phyloP scores from a whole-genome alignment of 2,797 vertebrate species.

The Streptopelia turtur region DNA sequence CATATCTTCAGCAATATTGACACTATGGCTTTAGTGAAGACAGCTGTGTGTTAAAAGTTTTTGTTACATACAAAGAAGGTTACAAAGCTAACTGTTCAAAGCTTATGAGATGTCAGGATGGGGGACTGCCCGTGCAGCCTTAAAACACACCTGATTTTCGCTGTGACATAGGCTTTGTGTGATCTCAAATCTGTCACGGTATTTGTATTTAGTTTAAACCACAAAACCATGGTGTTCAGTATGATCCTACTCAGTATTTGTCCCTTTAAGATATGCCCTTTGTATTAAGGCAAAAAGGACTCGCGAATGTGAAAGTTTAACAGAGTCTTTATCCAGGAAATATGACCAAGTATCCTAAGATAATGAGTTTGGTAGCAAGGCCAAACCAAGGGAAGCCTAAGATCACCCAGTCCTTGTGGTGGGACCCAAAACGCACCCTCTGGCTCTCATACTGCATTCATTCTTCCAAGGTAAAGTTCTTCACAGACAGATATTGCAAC shows the following conservation, averaged over 20 bases:
- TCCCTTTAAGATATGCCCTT: background rate
- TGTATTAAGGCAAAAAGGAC: background rate
- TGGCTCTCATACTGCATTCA: background rate
- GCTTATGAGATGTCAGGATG: background rate
- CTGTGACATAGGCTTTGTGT: background rate
- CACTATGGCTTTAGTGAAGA: background rate
- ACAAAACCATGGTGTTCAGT: background rate
- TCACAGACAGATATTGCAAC: background rate
- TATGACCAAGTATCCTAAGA: background rate
- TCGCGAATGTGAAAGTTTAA: background rate
- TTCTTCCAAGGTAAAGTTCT: background rate
- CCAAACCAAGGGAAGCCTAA: background rate
- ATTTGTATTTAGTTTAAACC: background rate
- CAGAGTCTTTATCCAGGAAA: background rate
- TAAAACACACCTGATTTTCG: background rate
- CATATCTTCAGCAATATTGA: background rate
- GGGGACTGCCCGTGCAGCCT: background rate
- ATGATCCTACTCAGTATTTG: background rate
- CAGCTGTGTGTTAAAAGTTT: background rate
- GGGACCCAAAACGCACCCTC: background rate
- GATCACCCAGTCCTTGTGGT: background rate
- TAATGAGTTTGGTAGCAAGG: background rate
- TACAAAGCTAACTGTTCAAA: background rate
- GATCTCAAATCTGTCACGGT: fast-evolving
- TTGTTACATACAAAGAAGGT: background rate